Percentiles rank a stretch among this genome's conserved stretches.
Evolutionary conservation across 2,113 vertebrate genomes (phyloP).

Genomic region (Romanogobio albipinnatus): DNA sequence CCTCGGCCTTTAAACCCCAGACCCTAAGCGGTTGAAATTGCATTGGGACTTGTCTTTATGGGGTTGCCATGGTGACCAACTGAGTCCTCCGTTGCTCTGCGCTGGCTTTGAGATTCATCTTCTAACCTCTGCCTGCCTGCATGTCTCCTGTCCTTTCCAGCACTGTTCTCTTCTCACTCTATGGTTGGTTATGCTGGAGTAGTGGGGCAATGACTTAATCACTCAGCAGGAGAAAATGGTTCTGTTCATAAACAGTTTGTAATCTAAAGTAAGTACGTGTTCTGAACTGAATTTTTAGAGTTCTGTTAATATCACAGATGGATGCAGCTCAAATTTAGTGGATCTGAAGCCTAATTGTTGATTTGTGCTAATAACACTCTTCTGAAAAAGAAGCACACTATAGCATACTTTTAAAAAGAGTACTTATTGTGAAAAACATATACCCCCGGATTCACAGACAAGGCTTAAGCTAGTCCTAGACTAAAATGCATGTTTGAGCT

Average conservation of each 20-base stretch:
- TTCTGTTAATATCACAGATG: no score
- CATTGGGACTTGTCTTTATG: constrained; percentile 77
- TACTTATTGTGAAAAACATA: no score
- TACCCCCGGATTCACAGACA: no score
- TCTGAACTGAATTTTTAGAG: neutral
- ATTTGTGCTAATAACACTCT: no score
- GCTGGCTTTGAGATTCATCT: constrained; percentile 52
- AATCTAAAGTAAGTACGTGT: neutral
- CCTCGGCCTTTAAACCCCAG: constrained; percentile 66
- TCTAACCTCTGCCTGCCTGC: constrained; percentile 55
- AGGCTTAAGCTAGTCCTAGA: no score
- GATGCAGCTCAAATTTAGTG: neutral
- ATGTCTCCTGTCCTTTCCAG: constrained; percentile 20
- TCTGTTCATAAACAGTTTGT: neutral
- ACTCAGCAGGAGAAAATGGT: neutral
- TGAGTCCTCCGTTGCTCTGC: constrained; percentile 65
- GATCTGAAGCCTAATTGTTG: no score
- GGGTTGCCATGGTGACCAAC: constrained; percentile 79
- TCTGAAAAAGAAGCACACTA: no score
- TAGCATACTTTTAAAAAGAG: no score
- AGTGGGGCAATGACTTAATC: neutral
- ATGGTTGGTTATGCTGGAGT: constrained; percentile 7
- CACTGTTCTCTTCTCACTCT: neutral
- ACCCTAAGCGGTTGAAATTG: constrained; percentile 76
- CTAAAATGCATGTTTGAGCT: no score